A percentile compares a stretch with the other conserved stretches of the same genome.
Evolutionary conservation across 2,797 vertebrate genomes (phyloP).

Genomic region (Heterohyrax brucei): DNA sequence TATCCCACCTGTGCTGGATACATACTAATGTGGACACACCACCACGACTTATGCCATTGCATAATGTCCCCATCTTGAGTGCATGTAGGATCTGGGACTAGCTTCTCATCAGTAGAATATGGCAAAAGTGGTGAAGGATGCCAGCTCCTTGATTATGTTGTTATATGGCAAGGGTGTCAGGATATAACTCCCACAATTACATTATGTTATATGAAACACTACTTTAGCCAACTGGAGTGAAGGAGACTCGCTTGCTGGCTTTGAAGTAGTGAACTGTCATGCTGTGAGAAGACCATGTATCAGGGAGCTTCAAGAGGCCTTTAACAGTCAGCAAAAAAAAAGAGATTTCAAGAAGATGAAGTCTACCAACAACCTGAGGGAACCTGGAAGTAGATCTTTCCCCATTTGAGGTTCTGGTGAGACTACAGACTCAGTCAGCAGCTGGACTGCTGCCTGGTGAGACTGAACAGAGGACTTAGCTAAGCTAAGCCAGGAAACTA

Average conservation of each 20-base stretch:
- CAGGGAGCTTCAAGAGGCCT: neutral
- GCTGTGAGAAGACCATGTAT: neutral
- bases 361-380: neutral
- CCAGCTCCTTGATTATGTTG: neutral
- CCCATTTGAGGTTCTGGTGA: neutral
- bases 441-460: neutral
- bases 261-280: constrained; percentile 16
- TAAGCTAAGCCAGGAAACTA: neutral
- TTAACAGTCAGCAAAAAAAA: neutral
- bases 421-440: neutral
- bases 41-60: neutral
- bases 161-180: neutral
- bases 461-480: neutral
- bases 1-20: neutral
- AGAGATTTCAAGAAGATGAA: neutral
- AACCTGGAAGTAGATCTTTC: neutral
- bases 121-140: neutral
- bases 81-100: neutral
- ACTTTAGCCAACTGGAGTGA: neutral
- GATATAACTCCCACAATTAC: neutral
- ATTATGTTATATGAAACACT: neutral
- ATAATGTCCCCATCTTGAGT: neutral
- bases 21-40: neutral
- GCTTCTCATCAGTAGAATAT: neutral
- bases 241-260: neutral